Evolutionary conservation across 1,140 invertebrate genomes (phyloP).

Genomic region (Saccostrea glomerata): DNA sequence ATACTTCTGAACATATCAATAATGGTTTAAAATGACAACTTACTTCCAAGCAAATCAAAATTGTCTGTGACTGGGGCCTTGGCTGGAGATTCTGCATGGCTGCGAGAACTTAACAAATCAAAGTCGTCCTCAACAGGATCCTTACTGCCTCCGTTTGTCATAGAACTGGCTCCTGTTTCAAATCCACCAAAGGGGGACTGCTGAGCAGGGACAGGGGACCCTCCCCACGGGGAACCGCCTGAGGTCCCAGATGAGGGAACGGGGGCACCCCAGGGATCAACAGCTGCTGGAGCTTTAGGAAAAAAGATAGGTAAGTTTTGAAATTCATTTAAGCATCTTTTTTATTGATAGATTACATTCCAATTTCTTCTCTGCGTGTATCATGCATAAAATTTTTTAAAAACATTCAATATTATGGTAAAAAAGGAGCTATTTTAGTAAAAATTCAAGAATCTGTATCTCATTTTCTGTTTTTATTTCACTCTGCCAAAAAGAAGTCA

Average conservation of each 20-base stretch:
- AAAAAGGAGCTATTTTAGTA: too few species aligned
- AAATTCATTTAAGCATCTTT: too few species aligned
- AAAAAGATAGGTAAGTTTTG: background rate
- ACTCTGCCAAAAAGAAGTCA: too few species aligned
- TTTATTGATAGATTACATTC: too few species aligned
- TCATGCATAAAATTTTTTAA: background rate
- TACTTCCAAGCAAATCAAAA: constrained; percentile 60
- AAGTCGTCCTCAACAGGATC: constrained; percentile 72
- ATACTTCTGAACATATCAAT: background rate
- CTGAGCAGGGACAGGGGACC: constrained; percentile 31
- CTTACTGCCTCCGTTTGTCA: constrained; percentile 63
- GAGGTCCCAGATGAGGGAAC: constrained; percentile 37
- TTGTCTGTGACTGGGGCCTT: constrained; percentile 49
- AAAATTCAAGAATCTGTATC: too few species aligned
- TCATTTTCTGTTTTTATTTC: too few species aligned
- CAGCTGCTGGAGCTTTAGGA: background rate
- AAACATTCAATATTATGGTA: too few species aligned
- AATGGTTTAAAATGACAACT: constrained; percentile 1
- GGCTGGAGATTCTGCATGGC: constrained; percentile 63
- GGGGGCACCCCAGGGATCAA: constrained; percentile 44
- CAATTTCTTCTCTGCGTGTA: background rate
- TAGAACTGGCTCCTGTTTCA: constrained; percentile 51
- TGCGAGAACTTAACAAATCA: constrained; percentile 71
- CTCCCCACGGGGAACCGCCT: constrained; percentile 49
- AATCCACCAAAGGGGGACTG: constrained; percentile 57